phyloP scores from a whole-genome alignment of 1,140 invertebrate genomes.

The Bombus ignitus region DNA sequence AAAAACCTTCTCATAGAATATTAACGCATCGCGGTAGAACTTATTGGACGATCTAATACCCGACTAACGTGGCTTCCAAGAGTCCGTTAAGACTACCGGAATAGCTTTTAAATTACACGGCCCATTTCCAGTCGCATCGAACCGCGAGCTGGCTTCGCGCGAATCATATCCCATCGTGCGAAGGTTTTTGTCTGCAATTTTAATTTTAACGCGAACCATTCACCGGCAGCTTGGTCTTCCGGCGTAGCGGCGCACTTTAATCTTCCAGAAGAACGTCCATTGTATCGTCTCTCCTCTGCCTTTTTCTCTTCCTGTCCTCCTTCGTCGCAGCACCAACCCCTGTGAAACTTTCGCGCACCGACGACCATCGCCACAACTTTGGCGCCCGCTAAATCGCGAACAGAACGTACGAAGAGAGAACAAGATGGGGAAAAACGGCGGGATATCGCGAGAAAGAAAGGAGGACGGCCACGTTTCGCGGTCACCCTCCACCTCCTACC shows the following conservation, averaged over 20 bases:
- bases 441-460: neutral
- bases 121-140: constrained; percentile 16
- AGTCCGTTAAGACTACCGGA: constrained; percentile 49
- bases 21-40: neutral
- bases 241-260: constrained; percentile 65
- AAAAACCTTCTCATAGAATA: neutral
- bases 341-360: constrained; percentile 4
- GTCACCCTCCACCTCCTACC: neutral
- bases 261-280: constrained; percentile 72
- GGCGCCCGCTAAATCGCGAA: neutral
- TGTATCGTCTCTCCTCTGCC: constrained; percentile 31
- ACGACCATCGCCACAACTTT: neutral
- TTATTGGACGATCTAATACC: neutral
- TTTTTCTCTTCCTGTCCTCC: neutral
- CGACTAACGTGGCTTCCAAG: constrained; percentile 46
- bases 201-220: constrained; percentile 71
- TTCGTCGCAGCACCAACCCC: neutral
- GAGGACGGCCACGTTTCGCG: constrained; percentile 24
- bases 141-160: neutral
- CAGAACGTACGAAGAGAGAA: neutral
- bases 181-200: constrained; percentile 65
- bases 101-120: constrained; percentile 70
- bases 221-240: constrained; percentile 39
- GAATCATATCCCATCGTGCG: neutral
- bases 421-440: neutral